Percentiles rank a stretch among this genome's conserved stretches.
phyloP scores from a whole-genome alignment of 1,140 invertebrate genomes.

The Trichonephila clavipes region DNA sequence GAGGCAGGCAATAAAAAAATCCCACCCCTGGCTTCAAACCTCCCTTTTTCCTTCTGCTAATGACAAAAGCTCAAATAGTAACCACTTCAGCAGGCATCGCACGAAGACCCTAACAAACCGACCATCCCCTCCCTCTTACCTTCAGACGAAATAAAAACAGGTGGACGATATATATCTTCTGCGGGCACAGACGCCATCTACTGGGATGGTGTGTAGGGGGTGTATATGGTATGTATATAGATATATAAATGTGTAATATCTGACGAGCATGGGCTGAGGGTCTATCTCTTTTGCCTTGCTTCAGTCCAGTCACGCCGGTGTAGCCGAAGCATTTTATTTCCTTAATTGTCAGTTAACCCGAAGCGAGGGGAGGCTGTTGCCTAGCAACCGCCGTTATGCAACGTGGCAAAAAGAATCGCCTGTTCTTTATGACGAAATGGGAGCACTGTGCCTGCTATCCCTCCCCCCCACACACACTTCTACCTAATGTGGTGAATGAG shows the following conservation, averaged over 20 bases:
- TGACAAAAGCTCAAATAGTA: slow-evolving; percentile 68
- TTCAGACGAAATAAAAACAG: slow-evolving; percentile 59
- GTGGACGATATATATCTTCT: slow-evolving; percentile 46
- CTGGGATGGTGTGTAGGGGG: neutral
- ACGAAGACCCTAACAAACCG: slow-evolving; percentile 67
- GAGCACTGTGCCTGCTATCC: slow-evolving; percentile 42
- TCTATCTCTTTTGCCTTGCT: slow-evolving; percentile 5
- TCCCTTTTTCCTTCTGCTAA: slow-evolving; percentile 36
- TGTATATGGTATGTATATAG: slow-evolving; percentile 34
- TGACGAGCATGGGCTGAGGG: slow-evolving; percentile 47
- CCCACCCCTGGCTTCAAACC: neutral
- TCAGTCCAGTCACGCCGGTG: slow-evolving; percentile 71
- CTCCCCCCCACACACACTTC: neutral
- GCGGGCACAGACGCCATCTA: neutral
- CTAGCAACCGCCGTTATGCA: slow-evolving; percentile 74
- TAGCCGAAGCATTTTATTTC: slow-evolving; percentile 73
- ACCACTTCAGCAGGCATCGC: slow-evolving; percentile 62
- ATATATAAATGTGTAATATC: slow-evolving; percentile 74
- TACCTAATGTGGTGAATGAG: slow-evolving; percentile 71
- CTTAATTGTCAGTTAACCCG: slow-evolving; percentile 77
- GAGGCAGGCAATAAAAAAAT: slow-evolving; percentile 43
- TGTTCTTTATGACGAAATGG: slow-evolving; percentile 75
- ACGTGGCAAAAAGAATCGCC: slow-evolving; percentile 75
- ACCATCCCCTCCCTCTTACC: neutral
- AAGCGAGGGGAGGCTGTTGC: slow-evolving; percentile 67